Evolutionary conservation across 2,888 invertebrate species (phyloP).

Genomic region (Autographa pulchrina): DNA sequence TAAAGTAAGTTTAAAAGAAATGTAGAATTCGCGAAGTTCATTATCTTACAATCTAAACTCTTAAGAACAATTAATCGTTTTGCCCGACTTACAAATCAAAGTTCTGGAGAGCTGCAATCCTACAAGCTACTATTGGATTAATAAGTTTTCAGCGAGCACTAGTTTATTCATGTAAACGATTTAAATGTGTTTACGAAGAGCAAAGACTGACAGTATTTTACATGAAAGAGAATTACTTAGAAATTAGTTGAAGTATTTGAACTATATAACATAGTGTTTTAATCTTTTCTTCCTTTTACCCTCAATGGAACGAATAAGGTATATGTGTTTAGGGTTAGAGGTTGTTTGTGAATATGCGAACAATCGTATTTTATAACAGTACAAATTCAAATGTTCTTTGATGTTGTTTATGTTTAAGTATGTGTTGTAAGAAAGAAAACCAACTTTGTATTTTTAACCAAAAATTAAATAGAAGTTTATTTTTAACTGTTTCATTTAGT

Average conservation of each 20-base stretch:
- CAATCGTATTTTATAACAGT: too few relatives aligned
- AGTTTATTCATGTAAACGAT: conserved; percentile 9
- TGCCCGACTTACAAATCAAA: conserved; percentile 6
- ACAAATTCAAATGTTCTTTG: too few relatives aligned
- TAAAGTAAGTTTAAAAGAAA: not conserved
- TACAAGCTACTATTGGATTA: conserved; percentile 10
- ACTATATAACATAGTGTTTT: not conserved
- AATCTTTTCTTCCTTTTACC: not conserved
- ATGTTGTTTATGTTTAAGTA: too few relatives aligned
- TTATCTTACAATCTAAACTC: not conserved
- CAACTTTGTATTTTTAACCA: too few relatives aligned
- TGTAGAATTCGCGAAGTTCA: not conserved
- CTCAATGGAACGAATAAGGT: too few relatives aligned
- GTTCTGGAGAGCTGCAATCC: conserved; percentile 63
- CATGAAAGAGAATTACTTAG: not conserved
- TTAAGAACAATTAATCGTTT: not conserved
- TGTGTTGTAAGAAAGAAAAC: too few relatives aligned
- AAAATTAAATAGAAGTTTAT: not conserved
- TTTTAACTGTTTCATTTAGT: not conserved
- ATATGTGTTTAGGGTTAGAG: too few relatives aligned
- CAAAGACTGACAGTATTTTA: not conserved
- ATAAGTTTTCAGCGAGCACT: conserved; percentile 11
- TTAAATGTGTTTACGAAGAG: not conserved
- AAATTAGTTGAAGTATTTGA: not conserved
- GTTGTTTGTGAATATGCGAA: too few relatives aligned